Evolutionary conservation across 2,113 vertebrate genomes (phyloP).

Genomic region (Prunella fulvescens): DNA sequence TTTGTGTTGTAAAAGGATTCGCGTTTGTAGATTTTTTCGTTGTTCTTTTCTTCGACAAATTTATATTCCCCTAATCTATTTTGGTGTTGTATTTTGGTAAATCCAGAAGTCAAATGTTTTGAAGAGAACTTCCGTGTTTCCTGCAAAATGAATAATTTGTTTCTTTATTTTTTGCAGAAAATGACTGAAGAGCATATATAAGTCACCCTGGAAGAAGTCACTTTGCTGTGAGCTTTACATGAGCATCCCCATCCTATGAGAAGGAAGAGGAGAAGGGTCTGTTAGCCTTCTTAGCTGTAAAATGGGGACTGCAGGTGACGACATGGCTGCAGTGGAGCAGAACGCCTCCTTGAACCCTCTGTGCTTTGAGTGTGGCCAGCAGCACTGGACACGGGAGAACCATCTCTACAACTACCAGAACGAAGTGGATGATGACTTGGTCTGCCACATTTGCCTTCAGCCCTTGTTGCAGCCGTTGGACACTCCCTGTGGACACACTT

Average conservation of each 20-base stretch:
- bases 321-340: slow-evolving; percentile 79
- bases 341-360: slow-evolving; percentile 84
- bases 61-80: background rate
- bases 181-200: background rate
- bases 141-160: background rate
- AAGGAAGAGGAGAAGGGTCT: background rate
- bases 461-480: slow-evolving; percentile 94
- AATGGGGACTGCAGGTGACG: slow-evolving; percentile 88
- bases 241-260: background rate
- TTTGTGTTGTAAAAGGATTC: background rate
- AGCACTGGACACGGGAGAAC: slow-evolving; percentile 93
- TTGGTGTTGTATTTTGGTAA: background rate
- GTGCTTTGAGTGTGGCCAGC: slow-evolving; percentile 93
- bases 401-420: slow-evolving; percentile 97
- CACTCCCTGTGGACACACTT: slow-evolving; percentile 97
- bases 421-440: slow-evolving; percentile 95
- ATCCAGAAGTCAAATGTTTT: background rate
- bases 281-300: background rate
- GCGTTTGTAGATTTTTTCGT: background rate
- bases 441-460: slow-evolving; percentile 99
- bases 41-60: background rate
- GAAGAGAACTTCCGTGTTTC: background rate
- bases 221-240: background rate
- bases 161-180: slow-evolving; percentile 49
- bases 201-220: background rate